Evolutionary conservation across 2,113 vertebrate genomes (phyloP), one percentile per base, ranked within the genome.

Genomic region (Notiomystis cincta): DNA sequence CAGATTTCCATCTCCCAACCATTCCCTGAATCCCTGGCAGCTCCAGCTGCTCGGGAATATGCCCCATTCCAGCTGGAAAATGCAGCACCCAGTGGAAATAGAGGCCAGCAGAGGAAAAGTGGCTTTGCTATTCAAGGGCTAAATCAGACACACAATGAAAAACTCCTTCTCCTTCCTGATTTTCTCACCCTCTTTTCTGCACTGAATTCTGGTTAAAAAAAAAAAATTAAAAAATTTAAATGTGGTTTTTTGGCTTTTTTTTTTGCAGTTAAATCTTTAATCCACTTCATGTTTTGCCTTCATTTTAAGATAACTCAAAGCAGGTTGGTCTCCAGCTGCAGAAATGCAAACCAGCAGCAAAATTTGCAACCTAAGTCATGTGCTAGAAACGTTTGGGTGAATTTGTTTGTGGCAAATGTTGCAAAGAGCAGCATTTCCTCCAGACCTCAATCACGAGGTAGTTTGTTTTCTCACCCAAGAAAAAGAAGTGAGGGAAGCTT

Each of bases 371-470:
- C 30, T 7, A 53, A 71, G 89, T 64, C 81, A 76, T 57, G 28
- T 23, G 8, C 66, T 18, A 31, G 53, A 95, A 96, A 93, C 47
- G 87, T 87, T 48, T 85, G 84, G 66, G 87, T 57, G 90, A 65
- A 37, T 79, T 89, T 81, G 75, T 23, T 56, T 2, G 2, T 1
- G 38, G 91, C 45, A 48, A 79, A 69, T 57, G 71, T 44, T 96
- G 94, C 82, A 82, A 45, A 95, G 70, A 94, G 92, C 91, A 91
- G 93, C 88, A 62, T 82, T 95, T 96, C 90, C 65, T 79, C 20
- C 85, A 71, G 38, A 65, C 87, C 91, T 95, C 93, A 85, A 17
- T 85, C 81, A 87, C 90, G 89, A 69, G 84, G 57, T 31, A 31
- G 38, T 73, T 94, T 87, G 73, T 87, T 89, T 94, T 76, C 94